Evolutionary conservation across 2,113 vertebrate species (phyloP).

Genomic region (Abramis brama): DNA sequence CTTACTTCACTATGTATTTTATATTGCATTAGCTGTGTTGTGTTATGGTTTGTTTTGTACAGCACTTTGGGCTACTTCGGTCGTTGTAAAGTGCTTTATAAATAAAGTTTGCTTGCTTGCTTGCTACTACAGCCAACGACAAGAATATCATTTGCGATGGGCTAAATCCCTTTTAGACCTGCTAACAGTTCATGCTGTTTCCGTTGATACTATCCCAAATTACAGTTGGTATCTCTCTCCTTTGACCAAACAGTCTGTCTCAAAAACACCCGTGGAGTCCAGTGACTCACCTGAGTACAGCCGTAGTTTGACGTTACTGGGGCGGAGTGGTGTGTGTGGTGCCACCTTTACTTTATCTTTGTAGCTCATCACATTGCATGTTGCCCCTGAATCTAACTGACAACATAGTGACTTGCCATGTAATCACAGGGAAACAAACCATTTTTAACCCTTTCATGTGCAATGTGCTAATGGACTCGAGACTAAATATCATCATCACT

Average conservation of each 20-base stretch:
- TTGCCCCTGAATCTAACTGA: constrained; percentile 47
- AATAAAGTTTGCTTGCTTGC: too few relatives aligned
- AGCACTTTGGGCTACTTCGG: too few relatives aligned
- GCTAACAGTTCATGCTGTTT: constrained; percentile 50
- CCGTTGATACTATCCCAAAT: constrained; percentile 47
- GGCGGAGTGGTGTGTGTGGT: background rate
- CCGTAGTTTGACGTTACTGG: constrained; percentile 28
- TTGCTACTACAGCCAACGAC: constrained; percentile 47
- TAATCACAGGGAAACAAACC: background rate
- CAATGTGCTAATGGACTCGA: background rate
- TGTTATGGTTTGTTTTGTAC: too few relatives aligned
- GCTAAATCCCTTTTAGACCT: constrained; percentile 24
- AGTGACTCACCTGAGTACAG: background rate
- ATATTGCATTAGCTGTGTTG: too few relatives aligned
- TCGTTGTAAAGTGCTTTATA: too few relatives aligned
- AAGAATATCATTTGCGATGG: constrained; percentile 52
- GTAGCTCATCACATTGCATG: constrained; percentile 46
- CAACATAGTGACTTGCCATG: background rate
- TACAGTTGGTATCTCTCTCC: background rate
- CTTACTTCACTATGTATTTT: too few relatives aligned
- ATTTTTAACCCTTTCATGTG: background rate
- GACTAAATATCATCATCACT: background rate
- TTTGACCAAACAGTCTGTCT: constrained; percentile 8
- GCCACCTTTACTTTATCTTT: constrained; percentile 35
- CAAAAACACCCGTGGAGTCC: constrained; percentile 42